These are phyloP conservation scores for Trichonephila inaurata DNA, from an alignment of 1,140 invertebrate genomes.

Conservation along the genomic window DNA sequence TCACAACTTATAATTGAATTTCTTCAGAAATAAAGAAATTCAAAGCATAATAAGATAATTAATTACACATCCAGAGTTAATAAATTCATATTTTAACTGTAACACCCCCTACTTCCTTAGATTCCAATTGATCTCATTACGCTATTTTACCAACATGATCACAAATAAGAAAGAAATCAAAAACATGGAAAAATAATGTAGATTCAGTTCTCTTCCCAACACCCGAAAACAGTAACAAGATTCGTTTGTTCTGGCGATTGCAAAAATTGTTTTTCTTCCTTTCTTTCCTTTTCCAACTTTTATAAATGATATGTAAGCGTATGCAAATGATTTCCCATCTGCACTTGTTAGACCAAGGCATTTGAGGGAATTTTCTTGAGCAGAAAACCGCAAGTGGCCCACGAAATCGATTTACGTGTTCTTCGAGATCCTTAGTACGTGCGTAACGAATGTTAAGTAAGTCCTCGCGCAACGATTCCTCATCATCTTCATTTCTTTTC, in stretches of 20 bases:
- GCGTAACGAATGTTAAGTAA: constrained; percentile 1
- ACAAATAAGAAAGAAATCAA: neutral
- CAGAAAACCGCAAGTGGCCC: neutral
- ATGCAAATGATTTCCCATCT: neutral
- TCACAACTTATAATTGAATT: no score
- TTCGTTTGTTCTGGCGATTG: neutral
- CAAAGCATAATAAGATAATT: no score
- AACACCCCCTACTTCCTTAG: no score
- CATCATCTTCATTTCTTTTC: constrained; percentile 3
- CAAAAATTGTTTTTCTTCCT: neutral
- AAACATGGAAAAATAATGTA: neutral
- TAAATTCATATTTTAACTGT: no score
- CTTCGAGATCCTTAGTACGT: neutral
- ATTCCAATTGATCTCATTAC: no score
- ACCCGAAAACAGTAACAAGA: neutral
- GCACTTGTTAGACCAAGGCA: neutral
- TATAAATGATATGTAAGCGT: constrained; percentile 19
- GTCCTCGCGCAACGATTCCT: neutral
- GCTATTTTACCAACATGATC: no score
- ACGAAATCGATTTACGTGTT: constrained; percentile 13
- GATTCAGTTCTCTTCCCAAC: neutral
- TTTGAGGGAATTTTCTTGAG: neutral
- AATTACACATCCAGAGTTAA: no score
- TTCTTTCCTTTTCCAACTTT: neutral
- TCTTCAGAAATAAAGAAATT: no score